These are phyloP conservation scores for Pogonocherus hispidulus DNA, from an alignment of 2,888 invertebrate species.

Conservation along the genomic window DNA sequence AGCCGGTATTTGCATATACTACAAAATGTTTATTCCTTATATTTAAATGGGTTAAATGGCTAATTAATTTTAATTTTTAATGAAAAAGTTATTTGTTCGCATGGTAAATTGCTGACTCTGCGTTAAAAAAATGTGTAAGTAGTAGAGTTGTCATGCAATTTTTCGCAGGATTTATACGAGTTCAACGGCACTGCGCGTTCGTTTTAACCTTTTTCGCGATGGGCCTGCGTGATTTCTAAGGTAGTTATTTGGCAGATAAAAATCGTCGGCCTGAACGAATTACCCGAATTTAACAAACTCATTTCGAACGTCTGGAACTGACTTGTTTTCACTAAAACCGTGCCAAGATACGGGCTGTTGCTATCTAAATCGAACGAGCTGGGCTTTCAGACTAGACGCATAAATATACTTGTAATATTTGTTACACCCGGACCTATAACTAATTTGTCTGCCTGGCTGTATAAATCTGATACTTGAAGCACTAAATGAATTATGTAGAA, in stretches of 20 bases:
- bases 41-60: conserved; percentile 10
- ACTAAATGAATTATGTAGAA: not conserved
- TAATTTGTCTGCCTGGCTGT: not conserved
- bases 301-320: conserved; percentile 31
- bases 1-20: conserved; percentile 20
- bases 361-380: conserved; percentile 18
- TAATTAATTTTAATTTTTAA: conserved; percentile 19
- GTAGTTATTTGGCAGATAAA: conserved; percentile 48
- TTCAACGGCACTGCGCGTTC: conserved; percentile 49
- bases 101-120: conserved; percentile 1
- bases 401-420: conserved; percentile 33
- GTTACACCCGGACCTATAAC: not conserved
- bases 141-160: conserved; percentile 26
- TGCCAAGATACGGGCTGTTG: conserved; percentile 32
- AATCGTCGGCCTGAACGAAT: conserved; percentile 38
- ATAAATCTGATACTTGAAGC: not conserved
- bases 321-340: conserved; percentile 24
- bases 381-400: conserved; percentile 36
- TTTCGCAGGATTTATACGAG: conserved; percentile 35
- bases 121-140: conserved; percentile 13
- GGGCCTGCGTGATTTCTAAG: conserved; percentile 45
- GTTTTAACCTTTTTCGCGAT: conserved; percentile 45
- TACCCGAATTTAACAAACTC: conserved; percentile 35
- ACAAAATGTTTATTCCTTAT: conserved; percentile 16
- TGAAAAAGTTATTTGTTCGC: conserved; percentile 1